Percentiles rank a stretch among this genome's conserved stretches.
phyloP scores from a whole-genome alignment of 2,797 vertebrate species.

The Girardinus metallicus region DNA sequence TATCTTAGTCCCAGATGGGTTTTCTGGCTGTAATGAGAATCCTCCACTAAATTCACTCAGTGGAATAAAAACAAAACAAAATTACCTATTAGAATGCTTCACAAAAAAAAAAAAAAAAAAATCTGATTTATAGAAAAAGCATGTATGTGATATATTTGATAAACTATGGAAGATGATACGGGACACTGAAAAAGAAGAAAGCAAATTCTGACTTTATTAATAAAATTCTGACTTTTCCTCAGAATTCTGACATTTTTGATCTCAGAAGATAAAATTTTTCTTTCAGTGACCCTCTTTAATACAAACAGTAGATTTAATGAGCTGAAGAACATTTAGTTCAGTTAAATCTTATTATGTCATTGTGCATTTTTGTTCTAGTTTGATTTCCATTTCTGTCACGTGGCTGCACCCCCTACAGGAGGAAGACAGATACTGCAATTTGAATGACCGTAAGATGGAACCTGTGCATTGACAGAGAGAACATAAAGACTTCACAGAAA shows the following conservation, averaged over 20 bases:
- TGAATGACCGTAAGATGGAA: not conserved
- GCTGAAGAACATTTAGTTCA: not conserved
- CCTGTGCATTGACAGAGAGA: not conserved
- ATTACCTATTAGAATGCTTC: not conserved
- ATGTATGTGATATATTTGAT: not conserved
- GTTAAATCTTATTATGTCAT: not conserved
- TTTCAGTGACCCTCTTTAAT: too few relatives aligned
- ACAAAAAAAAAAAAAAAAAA: not conserved
- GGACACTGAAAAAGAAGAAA: too few relatives aligned
- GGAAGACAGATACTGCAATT: not conserved
- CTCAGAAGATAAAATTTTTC: too few relatives aligned
- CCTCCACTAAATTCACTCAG: not conserved
- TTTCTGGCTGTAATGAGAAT: not conserved
- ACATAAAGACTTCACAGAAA: not conserved
- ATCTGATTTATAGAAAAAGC: not conserved
- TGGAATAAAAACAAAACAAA: not conserved
- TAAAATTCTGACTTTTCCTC: too few relatives aligned
- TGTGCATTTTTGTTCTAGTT: not conserved
- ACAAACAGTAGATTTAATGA: not conserved
- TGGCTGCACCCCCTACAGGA: not conserved
- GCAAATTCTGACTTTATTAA: too few relatives aligned
- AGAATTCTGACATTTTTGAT: too few relatives aligned
- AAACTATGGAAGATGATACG: not conserved
- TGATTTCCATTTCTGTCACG: not conserved
- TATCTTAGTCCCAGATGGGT: not conserved